These are phyloP conservation scores for Charina bottae DNA, from an alignment of 2,113 vertebrate species.

Conservation along the genomic window DNA sequence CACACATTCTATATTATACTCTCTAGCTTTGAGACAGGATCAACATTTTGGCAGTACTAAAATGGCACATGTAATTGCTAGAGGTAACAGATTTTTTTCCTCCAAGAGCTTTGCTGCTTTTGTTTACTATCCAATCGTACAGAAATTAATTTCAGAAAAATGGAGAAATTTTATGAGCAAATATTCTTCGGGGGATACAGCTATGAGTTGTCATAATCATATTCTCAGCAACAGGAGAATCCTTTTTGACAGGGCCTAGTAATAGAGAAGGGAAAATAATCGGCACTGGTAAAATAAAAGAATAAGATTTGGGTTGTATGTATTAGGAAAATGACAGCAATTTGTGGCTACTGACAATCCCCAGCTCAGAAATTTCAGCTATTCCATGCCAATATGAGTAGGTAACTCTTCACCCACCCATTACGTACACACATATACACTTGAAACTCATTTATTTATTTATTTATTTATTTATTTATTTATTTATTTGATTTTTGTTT, in stretches of 20 bases:
- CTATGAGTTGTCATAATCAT: conserved; percentile 47
- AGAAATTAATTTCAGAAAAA: conserved; percentile 65
- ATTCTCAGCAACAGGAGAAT: conserved; percentile 46
- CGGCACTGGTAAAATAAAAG: neutral
- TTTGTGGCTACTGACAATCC: conserved; percentile 11
- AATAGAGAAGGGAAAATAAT: conserved; percentile 13
- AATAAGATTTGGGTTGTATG: conserved; percentile 16
- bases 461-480: no score
- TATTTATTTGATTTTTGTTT: neutral
- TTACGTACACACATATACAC: neutral
- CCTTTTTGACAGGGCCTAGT: conserved; percentile 8
- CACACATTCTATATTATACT: conserved; percentile 36
- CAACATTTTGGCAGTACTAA: conserved; percentile 45
- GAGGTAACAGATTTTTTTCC: conserved; percentile 48
- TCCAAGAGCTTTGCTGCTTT: conserved; percentile 58
- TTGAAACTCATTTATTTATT: neutral
- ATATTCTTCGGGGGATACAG: conserved; percentile 38
- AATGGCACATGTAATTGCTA: conserved; percentile 52
- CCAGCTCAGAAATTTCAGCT: neutral
- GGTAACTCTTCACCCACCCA: neutral
- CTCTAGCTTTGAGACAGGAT: conserved; percentile 48
- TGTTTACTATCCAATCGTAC: conserved; percentile 69
- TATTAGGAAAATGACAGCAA: conserved; percentile 2
- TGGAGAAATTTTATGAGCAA: conserved; percentile 47
- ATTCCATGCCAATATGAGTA: neutral